These are phyloP conservation scores for Lissocephala sabroskyi DNA, from an alignment of 2,888 invertebrate species.

Conservation along the genomic window DNA sequence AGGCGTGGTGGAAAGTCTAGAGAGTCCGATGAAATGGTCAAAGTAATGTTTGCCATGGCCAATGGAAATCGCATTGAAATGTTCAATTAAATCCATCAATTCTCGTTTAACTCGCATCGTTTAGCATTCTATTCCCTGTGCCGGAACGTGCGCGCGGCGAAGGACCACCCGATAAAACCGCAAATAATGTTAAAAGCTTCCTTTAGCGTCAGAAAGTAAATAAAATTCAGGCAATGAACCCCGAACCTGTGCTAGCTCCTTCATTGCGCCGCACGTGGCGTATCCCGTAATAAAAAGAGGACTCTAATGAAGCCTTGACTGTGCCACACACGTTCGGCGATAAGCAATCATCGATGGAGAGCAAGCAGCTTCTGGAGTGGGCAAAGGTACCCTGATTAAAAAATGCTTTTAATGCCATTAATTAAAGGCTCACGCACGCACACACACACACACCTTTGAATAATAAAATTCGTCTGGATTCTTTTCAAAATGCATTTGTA, in stretches of 20 bases:
- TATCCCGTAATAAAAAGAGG: conserved; percentile 46
- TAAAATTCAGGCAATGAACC: conserved; percentile 1
- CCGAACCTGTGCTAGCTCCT: no score
- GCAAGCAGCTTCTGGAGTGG: no score
- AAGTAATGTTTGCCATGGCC: no score
- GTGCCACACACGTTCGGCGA: conserved; percentile 6
- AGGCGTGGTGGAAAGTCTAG: no score
- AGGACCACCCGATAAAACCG: conserved; percentile 19
- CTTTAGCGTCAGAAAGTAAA: conserved; percentile 14
- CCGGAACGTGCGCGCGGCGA: no score
- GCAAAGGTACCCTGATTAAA: conserved; percentile 35
- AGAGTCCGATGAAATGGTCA: no score
- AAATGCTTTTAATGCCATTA: conserved; percentile 26
- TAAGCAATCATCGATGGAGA: conserved; percentile 34
- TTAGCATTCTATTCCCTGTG: no score
- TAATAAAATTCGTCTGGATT: no score
- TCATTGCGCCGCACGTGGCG: conserved; percentile 27
- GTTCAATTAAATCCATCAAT: background rate
- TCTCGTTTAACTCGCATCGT: no score
- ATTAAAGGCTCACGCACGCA: conserved; percentile 15
- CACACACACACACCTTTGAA: background rate
- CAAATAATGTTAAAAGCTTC: conserved; percentile 29
- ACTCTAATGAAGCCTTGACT: conserved; percentile 17
- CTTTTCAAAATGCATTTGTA: no score
- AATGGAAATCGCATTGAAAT: background rate